A percentile compares a stretch with the other conserved stretches of the same genome.
Evolutionary conservation across 2,113 vertebrate species (phyloP).

Genomic region (Suncus etruscus): DNA sequence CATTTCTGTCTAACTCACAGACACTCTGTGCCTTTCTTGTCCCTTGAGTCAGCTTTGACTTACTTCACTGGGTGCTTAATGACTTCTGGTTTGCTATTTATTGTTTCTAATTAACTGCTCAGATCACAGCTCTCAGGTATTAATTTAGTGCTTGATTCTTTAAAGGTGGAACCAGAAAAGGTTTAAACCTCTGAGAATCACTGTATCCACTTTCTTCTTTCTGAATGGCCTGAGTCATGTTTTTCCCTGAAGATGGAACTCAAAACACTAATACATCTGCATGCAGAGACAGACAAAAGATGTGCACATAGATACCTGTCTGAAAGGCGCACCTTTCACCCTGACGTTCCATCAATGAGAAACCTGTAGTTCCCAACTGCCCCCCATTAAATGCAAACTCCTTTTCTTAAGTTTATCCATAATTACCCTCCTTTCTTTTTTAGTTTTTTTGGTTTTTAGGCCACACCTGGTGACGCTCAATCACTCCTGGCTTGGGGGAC

Average conservation of each 20-base stretch:
- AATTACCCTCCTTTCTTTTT: not conserved
- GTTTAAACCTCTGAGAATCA: not conserved
- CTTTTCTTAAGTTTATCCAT: not conserved
- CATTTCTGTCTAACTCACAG: not conserved
- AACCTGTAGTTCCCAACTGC: not conserved
- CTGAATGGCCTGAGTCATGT: not conserved
- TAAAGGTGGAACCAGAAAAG: conserved; percentile 53
- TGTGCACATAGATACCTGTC: not conserved
- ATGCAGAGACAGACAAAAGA: not conserved
- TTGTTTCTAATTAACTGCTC: conserved; percentile 75
- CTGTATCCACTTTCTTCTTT: not conserved
- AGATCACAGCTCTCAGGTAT: conserved; percentile 63
- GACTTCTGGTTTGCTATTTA: conserved; percentile 73
- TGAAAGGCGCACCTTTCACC: not conserved
- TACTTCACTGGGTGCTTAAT: conserved; percentile 57
- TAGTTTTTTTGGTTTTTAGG: too few species aligned
- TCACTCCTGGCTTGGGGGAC: too few species aligned
- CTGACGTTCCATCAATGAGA: not conserved
- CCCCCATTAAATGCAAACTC: not conserved
- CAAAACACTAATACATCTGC: not conserved
- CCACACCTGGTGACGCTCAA: too few species aligned
- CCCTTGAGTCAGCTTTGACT: conserved; percentile 56
- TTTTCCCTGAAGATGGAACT: not conserved
- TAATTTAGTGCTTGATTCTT: conserved; percentile 63
- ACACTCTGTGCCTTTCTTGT: conserved; percentile 7